phyloP scores from a whole-genome alignment of 2,113 vertebrate genomes.

The Pitta sordida region DNA sequence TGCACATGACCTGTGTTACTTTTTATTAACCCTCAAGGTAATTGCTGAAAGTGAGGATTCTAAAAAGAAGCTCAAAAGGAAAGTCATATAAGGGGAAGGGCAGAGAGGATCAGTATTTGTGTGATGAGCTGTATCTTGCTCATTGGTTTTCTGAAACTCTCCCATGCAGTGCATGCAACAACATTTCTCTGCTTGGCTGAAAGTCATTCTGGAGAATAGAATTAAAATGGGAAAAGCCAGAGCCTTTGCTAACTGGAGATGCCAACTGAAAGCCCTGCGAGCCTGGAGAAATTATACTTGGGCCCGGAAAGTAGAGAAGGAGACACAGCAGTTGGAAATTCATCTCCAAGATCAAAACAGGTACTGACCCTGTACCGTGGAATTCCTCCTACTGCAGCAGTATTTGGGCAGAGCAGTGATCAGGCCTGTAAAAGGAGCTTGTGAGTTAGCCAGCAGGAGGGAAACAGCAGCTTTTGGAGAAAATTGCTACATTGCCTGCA shows the following conservation, averaged over 20 bases:
- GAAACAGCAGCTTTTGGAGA: not conserved
- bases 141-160: constrained; percentile 48
- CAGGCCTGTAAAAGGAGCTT: not conserved
- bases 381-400: not conserved
- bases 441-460: not conserved
- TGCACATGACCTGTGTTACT: not conserved
- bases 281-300: constrained; percentile 84
- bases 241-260: constrained; percentile 87
- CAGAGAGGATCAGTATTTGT: not conserved
- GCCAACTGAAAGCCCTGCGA: constrained; percentile 79
- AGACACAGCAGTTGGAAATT: constrained; percentile 73
- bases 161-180: constrained; percentile 81
- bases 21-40: not conserved
- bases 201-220: constrained; percentile 78
- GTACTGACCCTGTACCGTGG: constrained; percentile 47
- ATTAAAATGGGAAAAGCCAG: constrained; percentile 85
- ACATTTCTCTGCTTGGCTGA: constrained; percentile 90
- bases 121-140: not conserved
- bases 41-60: not conserved
- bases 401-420: not conserved
- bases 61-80: not conserved
- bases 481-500: not conserved
- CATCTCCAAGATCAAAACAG: constrained; percentile 84
- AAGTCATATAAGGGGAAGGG: not conserved
- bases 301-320: constrained; percentile 72